These are phyloP conservation scores for Thera britannica DNA, from an alignment of 2,888 invertebrate species.

Conservation along the genomic window DNA sequence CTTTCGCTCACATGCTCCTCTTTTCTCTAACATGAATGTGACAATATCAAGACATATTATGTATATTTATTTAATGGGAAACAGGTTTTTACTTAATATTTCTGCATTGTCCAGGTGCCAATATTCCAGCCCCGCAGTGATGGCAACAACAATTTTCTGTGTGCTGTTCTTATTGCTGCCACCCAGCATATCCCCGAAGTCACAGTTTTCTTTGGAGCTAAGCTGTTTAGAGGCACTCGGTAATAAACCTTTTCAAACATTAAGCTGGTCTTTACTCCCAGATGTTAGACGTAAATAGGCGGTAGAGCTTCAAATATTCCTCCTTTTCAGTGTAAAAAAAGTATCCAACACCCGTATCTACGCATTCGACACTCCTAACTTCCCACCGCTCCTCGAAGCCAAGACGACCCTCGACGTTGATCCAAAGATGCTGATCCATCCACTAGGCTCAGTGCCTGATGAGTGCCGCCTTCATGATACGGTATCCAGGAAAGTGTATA, in stretches of 20 bases:
- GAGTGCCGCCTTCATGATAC: conserved; percentile 89
- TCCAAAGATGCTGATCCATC: conserved; percentile 80
- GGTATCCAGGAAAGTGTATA: conserved; percentile 92
- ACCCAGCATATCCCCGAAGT: conserved; percentile 97
- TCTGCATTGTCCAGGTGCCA: conserved; percentile 87
- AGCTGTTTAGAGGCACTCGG: conserved; percentile 94
- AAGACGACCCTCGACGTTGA: conserved; percentile 89
- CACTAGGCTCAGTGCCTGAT: conserved; percentile 71
- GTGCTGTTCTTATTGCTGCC: conserved; percentile 95
- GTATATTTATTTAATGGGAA: no score
- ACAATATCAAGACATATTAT: no score
- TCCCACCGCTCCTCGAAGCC: conserved; percentile 89
- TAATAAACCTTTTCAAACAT: conserved; percentile 34
- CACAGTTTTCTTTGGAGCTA: conserved; percentile 95
- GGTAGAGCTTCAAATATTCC: background rate
- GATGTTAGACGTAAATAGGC: background rate
- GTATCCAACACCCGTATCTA: conserved; percentile 89
- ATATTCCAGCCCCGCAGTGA: conserved; percentile 97
- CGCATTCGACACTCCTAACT: conserved; percentile 95
- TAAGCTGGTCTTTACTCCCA: background rate
- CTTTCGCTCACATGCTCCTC: no score
- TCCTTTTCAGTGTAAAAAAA: conserved; percentile 88
- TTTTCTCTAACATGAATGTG: no score
- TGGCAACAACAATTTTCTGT: conserved; percentile 96
- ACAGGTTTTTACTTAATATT: background rate